A percentile compares a stretch with the other conserved stretches of the same genome.
Conservation (phyloP, 2,797 vertebrate genomes). For the Sandelia bainsii region DNA sequence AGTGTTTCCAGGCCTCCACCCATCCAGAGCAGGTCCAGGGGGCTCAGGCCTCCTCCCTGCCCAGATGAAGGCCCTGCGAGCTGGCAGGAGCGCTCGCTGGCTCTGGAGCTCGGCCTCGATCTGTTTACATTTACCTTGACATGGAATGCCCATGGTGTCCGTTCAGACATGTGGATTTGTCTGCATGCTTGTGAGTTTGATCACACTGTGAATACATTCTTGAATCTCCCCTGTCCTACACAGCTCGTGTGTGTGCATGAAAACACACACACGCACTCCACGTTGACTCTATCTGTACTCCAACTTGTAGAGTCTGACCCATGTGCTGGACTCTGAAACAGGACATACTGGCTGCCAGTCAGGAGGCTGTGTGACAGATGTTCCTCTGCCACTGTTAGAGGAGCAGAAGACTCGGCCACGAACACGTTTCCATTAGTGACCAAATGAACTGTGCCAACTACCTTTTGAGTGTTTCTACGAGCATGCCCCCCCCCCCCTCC, state of each 20-base stretch:
- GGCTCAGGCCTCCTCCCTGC: constrained; percentile 12
- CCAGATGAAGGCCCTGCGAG: constrained; percentile 20
- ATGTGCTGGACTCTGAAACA: constrained; percentile 43
- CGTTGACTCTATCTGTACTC: constrained; percentile 28
- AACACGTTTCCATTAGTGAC: constrained; percentile 82
- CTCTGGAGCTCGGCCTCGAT: constrained; percentile 29
- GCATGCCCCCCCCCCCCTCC: constrained; percentile 41
- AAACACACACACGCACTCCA: constrained; percentile 36
- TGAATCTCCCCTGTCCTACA: constrained; percentile 50
- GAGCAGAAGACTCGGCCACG: constrained; percentile 72
- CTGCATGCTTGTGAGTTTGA: constrained; percentile 88
- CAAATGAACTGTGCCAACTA: constrained; percentile 89
- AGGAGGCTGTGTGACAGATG: constrained; percentile 10
- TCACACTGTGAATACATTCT: constrained; percentile 84
- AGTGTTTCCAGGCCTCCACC: constrained; percentile 38
- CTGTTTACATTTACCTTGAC: constrained; percentile 78
- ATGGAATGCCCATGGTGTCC: constrained; percentile 80
- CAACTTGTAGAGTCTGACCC: constrained; percentile 19
- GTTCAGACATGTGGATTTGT: constrained; percentile 80
- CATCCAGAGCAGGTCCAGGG: constrained; percentile 11
- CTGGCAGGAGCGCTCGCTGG: constrained; percentile 11
- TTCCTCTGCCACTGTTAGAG: too few species aligned
- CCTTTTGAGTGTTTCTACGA: constrained; percentile 79
- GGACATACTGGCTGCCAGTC: constrained; percentile 34
- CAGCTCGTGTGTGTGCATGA: constrained; percentile 67